Base-by-base conservation (phyloP, 2,888 invertebrate species). In the Capitulum mitella region DNA sequence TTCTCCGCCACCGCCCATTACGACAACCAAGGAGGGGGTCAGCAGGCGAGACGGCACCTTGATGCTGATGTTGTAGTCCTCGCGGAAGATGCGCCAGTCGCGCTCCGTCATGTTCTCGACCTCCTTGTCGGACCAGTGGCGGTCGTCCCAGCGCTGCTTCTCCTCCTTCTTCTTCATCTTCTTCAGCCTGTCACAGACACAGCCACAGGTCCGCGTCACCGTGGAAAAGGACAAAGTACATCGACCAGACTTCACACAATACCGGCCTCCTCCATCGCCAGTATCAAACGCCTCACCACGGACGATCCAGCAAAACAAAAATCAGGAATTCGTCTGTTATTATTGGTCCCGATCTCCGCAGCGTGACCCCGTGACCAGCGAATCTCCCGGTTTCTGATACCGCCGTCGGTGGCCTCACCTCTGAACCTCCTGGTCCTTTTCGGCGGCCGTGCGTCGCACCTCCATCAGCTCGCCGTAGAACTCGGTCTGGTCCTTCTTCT, bases 51-150 rank as follows among this genome's bases (percentile, higher is more conserved):
- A 14, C n/a, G 29, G 29, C 16, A 76, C 76, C 87, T 99, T 99
- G 81, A 98, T 94, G 5, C 97, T 94, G 78, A 99, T 98, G 85
- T 97, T 99, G 86, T 97, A 99, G 87, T 99, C 99, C 87, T 99
- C 99, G 82, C 98, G 90, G 86, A 99, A 99, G 84, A 99, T 99
- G 86, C 99, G 91, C 99, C 99, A 99, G 88, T 99, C 99, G 83
- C 99, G 89, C 86, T 99, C 98, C 0, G 94, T 95, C 99, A 99
- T 99, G 86, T 98, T 97, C 78, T 92, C 91, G 0, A 92, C 87
- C 19, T 91, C 91, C 85, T 99, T 99, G 84, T 98, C 97, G 6
- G 94, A 93, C 99, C 99, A 99, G 86, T 99, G 99, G 10, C 99
- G 90, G 85, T 99, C 98, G 86, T 99, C 99, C 95, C 96, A 98